Evolutionary conservation across 2,797 vertebrate species (phyloP).

Genomic region (Tinamus major): DNA sequence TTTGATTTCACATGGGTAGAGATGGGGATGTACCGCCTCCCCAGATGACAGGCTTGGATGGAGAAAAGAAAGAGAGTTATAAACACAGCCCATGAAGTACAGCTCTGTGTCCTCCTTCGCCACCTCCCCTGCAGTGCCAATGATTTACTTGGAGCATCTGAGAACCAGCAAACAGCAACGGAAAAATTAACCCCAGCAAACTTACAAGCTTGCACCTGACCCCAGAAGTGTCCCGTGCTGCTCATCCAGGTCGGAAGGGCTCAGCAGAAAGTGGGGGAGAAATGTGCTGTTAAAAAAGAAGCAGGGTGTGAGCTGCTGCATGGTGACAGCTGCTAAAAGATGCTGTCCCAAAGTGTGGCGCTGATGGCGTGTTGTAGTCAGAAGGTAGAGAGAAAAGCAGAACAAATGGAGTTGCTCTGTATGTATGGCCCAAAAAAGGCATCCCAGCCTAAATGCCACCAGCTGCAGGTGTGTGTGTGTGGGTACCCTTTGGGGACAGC

Average conservation of each 20-base stretch:
- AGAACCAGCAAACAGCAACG: constrained; percentile 12
- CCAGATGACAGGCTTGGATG: constrained; percentile 3
- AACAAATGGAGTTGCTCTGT: neutral
- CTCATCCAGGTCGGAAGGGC: neutral
- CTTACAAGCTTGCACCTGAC: constrained; percentile 1
- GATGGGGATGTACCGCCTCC: constrained; percentile 8
- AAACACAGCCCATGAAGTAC: neutral
- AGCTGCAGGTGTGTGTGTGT: neutral
- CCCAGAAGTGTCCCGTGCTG: neutral
- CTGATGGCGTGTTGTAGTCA: neutral
- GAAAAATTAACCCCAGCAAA: constrained; percentile 28
- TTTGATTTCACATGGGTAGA: constrained; percentile 49
- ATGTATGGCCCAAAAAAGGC: neutral
- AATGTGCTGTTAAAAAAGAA: neutral
- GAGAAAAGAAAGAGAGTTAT: neutral
- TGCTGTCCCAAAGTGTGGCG: rapidly evolving
- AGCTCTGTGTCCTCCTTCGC: neutral
- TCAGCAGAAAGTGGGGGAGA: neutral
- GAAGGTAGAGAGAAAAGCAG: neutral
- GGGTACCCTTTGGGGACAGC: neutral
- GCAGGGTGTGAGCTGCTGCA: neutral
- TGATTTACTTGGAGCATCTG: constrained; percentile 40
- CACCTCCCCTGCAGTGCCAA: neutral
- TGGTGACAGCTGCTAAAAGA: neutral
- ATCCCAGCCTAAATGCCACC: neutral